A percentile compares a stretch with the other conserved stretches of the same genome.
Conservation (phyloP, 2,888 invertebrate species). For the Dyspetes luteomarginatus region DNA sequence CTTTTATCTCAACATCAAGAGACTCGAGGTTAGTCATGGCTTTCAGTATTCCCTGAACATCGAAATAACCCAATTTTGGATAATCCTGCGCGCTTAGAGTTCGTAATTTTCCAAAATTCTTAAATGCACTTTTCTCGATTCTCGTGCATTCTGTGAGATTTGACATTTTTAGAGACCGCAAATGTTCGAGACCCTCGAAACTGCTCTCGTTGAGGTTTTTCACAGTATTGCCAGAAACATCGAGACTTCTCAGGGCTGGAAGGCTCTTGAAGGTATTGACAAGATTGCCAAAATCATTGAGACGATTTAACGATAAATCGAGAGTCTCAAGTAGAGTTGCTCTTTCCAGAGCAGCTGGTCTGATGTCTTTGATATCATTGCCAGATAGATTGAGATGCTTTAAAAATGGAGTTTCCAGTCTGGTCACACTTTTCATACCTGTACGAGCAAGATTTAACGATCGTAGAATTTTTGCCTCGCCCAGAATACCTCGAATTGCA, state of each 20-base stretch:
- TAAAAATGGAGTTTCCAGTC: slow-evolving; percentile 93
- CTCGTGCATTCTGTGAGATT: slow-evolving; percentile 89
- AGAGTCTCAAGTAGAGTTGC: slow-evolving; percentile 91
- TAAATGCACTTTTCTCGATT: slow-evolving; percentile 93
- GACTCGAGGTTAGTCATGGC: slow-evolving; percentile 89
- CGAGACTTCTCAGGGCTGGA: slow-evolving; percentile 89
- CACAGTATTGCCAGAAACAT: slow-evolving; percentile 94
- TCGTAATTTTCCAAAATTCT: slow-evolving; percentile 88
- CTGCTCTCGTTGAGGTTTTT: slow-evolving; percentile 90
- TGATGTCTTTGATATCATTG: slow-evolving; percentile 88
- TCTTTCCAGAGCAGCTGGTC: slow-evolving; percentile 89
- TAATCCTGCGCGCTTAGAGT: slow-evolving; percentile 89
- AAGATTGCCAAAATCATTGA: slow-evolving; percentile 85
- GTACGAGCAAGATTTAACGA: slow-evolving; percentile 92
- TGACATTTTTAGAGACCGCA: slow-evolving; percentile 87
- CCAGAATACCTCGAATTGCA: slow-evolving; percentile 90
- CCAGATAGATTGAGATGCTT: slow-evolving; percentile 90
- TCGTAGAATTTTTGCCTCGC: slow-evolving; percentile 94
- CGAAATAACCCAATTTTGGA: slow-evolving; percentile 92
- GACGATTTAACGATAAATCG: slow-evolving; percentile 90
- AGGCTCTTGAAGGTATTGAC: slow-evolving; percentile 83
- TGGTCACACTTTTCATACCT: slow-evolving; percentile 88
- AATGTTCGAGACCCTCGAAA: slow-evolving; percentile 88
- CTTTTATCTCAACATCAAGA: slow-evolving; percentile 94
- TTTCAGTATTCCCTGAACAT: slow-evolving; percentile 93